A percentile compares a stretch with the other conserved stretches of the same genome.
Evolutionary conservation across 2,113 vertebrate species (phyloP).

Genomic region (Pomatorhinus ruficollis): DNA sequence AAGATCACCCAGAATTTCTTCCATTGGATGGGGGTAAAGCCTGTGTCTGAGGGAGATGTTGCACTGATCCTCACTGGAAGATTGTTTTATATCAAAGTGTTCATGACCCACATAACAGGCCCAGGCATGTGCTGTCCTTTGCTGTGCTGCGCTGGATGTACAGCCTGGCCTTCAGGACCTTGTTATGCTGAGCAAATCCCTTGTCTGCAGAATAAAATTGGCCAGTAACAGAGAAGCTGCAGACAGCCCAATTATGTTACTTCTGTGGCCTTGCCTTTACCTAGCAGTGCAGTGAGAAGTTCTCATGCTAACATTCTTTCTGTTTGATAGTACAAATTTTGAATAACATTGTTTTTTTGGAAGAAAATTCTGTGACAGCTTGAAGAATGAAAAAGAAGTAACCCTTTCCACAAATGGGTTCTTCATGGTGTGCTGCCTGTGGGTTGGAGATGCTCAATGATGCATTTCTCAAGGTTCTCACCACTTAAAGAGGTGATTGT

Average conservation of each 20-base stretch:
- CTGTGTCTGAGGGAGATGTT: not conserved
- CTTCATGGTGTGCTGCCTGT: not conserved
- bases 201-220: not conserved
- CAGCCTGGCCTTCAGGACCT: not conserved
- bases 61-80: not conserved
- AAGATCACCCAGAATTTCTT: not conserved
- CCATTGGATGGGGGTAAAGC: not conserved
- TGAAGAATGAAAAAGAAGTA: not conserved
- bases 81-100: fast-evolving
- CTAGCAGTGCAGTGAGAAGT: not conserved
- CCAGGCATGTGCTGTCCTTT: not conserved
- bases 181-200: not conserved
- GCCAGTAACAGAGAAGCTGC: not conserved
- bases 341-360: not conserved
- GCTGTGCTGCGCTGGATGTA: not conserved
- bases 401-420: not conserved
- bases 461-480: not conserved
- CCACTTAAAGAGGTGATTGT: not conserved
- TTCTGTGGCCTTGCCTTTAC: not conserved
- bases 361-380: not conserved
- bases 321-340: not conserved
- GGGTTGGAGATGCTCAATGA: not conserved
- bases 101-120: not conserved
- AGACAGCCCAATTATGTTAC: not conserved
- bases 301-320: not conserved